Base-by-base conservation (phyloP, 2,113 vertebrate genomes). In the Maccullochella peelii region DNA sequence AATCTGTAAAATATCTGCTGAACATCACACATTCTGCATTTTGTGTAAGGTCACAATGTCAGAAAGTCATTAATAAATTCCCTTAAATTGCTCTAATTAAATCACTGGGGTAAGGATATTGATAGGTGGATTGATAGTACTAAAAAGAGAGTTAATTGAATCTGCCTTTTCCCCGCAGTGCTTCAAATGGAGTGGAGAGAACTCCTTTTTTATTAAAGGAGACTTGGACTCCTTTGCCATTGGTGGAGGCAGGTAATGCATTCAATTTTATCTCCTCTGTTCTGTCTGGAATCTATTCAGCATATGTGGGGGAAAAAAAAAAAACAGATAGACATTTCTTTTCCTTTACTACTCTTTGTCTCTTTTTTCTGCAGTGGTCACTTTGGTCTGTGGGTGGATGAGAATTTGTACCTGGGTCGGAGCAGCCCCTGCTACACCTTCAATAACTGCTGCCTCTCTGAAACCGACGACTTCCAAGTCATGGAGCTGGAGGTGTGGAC, bases 181-280 rank as follows among this genome's bases (percentile, higher is more conserved):
- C 82, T 96, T 96, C 86, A 91, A 66, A 25, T 96, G 96, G 96
- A 96, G 95, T 6, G 95, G 96, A 74, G 96, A 96, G 58, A 96
- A 96, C 88, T 95, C 95, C 20, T 96, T 96, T 83, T 96, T 96
- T 81, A 96, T 96, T 25, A 96, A 96, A 92, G 96, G 96, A 83
- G 94, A 96, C 89, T 79, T 96, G 80, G 96, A 96, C 83, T 96
- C 94, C 6, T 95, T 96, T 85, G 95, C 94, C 36, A 91, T 96
- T 65, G 96, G 96, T 16, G 96, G 96, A 74, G 96, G 96, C 55
- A 95, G 96, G 96, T 96, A 95, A 91, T 50, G 6, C 18, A 44
- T n/a, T 50, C 15, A 44, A 1, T 57, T 70, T 20, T 21, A 58
- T 47, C 1, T 15, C 5, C 52, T 38, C 7, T 77, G 9, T 42